Base-by-base conservation (phyloP, 2,797 vertebrate species). In the Xerus rutilus region DNA sequence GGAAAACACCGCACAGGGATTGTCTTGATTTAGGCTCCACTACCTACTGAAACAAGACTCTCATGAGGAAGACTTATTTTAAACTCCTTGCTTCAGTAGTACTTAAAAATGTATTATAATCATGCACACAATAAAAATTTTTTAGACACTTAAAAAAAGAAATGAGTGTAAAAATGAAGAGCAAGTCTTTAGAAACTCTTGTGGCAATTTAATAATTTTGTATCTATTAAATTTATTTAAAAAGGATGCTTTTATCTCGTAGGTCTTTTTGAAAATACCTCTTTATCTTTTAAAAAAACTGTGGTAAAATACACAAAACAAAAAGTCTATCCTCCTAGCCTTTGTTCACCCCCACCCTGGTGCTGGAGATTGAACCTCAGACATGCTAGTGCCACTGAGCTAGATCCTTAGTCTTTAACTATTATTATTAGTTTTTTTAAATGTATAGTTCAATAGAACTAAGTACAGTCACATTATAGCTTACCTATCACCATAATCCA, bases 1-100 rank as follows among this genome's bases (percentile, higher is more conserved):
- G 94, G 32, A 97, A 97, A 93, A 96, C 43, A 74, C 15, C 69
- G 4, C 89, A 21, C 35, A 14, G 17, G 35, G 65, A 18, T 52
- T 49, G 69, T 45, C 39, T 76, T 7, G 0, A 35, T 18, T 64
- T 2, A 47, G 15, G 89, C 5, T 0, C 28, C 35, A 9, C 57
- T 35, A 0, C 59, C 35, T 49, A 62, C 83, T 5, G 21, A 77
- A 30, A 39, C 39, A 18, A 54, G 67, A 21, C 23, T n/a, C 12
- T 54, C 21, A n/a, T 15, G 39, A 39, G 21, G 7, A 62, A 62
- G 23, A 62, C 21, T 7, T 62, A 62, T 62, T 62, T 62, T 62
- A 62, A 62, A 25, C 59, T 23, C 4, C 59, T 62, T 23, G 8
- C 8, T 62, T 23, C 11, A 4, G 23, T 62, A 25, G 9, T 25